Evolutionary conservation across 2,888 invertebrate species (phyloP).

Genomic region (Sesia apiformis): DNA sequence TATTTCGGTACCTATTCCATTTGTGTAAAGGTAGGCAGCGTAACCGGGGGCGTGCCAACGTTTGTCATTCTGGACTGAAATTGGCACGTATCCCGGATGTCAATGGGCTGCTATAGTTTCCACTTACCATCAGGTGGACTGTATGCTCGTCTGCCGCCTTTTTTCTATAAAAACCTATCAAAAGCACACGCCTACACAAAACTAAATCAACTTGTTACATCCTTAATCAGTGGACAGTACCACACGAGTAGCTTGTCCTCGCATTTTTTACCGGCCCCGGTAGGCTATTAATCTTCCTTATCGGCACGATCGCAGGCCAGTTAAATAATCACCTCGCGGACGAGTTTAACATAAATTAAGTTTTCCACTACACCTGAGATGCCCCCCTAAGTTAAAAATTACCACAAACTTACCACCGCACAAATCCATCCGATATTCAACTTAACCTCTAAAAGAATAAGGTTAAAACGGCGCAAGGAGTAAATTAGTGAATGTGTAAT

Average conservation of each 20-base stretch:
- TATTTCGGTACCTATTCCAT: too few species aligned
- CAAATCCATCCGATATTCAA: conserved; percentile 14
- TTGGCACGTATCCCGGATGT: too few species aligned
- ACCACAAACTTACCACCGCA: background rate
- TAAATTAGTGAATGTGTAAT: conserved; percentile 35
- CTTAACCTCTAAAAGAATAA: conserved; percentile 10
- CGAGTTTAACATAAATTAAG: conserved; percentile 73
- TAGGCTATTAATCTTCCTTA: conserved; percentile 67
- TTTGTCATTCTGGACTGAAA: too few species aligned
- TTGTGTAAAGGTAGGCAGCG: too few species aligned
- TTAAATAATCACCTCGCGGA: conserved; percentile 65
- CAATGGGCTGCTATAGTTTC: too few species aligned
- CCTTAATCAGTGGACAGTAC: conserved; percentile 24
- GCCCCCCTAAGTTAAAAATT: conserved; percentile 42
- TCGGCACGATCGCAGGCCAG: conserved; percentile 54
- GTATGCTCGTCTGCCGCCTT: too few species aligned
- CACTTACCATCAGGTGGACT: too few species aligned
- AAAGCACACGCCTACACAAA: too few species aligned
- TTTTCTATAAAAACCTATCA: too few species aligned
- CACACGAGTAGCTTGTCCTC: conserved; percentile 54
- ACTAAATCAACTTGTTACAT: too few species aligned
- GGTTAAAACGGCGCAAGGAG: conserved; percentile 3
- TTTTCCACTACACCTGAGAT: conserved; percentile 69
- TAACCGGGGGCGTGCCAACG: too few species aligned
- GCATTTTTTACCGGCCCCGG: conserved; percentile 34